A percentile compares a stretch with the other conserved stretches of the same genome.
Evolutionary conservation across 2,113 vertebrate genomes (phyloP).

Genomic region (Notiomystis cincta): DNA sequence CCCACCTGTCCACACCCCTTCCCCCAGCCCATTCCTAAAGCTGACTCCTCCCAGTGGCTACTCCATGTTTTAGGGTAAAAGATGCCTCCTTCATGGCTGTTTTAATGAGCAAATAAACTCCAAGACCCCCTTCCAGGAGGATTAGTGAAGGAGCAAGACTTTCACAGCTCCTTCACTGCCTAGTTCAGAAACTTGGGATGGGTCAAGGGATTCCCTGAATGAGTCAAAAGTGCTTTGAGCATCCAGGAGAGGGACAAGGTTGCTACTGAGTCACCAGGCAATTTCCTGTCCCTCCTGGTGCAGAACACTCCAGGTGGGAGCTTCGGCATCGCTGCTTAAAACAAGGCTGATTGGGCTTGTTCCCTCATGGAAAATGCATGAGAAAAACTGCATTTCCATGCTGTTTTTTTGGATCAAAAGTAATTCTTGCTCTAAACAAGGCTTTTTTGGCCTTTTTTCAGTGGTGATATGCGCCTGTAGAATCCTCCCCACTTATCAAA

Average conservation of each 20-base stretch:
- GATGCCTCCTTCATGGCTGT: not conserved
- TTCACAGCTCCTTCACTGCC: not conserved
- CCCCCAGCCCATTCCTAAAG: not conserved
- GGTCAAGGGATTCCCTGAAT: not conserved
- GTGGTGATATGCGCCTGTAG: not conserved
- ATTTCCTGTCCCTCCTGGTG: not conserved
- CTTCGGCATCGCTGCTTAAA: not conserved
- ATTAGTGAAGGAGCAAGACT: not conserved
- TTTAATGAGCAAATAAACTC: not conserved
- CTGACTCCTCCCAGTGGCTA: not conserved
- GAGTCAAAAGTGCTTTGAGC: not conserved
- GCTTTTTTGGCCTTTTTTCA: not conserved
- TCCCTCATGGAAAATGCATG: constrained; percentile 55
- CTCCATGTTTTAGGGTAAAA: not conserved
- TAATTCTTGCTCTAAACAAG: not conserved
- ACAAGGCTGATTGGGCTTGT: constrained; percentile 29
- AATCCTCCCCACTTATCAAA: not conserved
- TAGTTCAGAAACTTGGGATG: not conserved
- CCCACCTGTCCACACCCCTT: not conserved
- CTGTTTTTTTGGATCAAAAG: not conserved
- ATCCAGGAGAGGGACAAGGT: not conserved
- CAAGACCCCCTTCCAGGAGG: accelerated
- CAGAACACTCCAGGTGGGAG: not conserved
- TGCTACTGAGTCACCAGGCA: not conserved
- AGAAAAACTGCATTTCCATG: not conserved